A percentile compares a stretch with the other conserved stretches of the same genome.
Evolutionary conservation across 2,113 vertebrate genomes (phyloP).

Genomic region (Phrynosoma blainvillii): DNA sequence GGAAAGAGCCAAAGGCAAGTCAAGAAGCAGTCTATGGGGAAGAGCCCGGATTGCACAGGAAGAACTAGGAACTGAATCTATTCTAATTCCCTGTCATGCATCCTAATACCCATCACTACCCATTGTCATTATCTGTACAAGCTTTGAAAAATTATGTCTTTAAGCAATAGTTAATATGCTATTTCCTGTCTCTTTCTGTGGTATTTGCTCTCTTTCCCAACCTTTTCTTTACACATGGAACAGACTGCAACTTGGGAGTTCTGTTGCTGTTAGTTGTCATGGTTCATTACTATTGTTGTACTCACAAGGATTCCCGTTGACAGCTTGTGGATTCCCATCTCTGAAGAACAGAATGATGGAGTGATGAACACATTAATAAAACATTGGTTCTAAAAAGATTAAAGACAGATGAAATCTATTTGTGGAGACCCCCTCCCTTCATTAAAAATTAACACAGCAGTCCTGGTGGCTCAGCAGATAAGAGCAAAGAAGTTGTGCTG

Average conservation of each 20-base stretch:
- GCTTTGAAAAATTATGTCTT: not conserved
- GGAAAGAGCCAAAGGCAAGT: not conserved
- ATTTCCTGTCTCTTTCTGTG: not conserved
- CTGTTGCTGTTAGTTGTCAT: not conserved
- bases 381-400: conserved; percentile 44
- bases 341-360: conserved; percentile 42
- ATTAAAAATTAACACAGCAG: conserved; percentile 57
- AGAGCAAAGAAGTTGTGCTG: conserved; percentile 21
- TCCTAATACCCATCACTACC: not conserved
- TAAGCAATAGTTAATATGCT: not conserved
- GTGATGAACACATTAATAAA: conserved; percentile 53
- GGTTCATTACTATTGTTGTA: conserved; percentile 22
- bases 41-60: not conserved
- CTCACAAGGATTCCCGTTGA: conserved; percentile 40
- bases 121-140: not conserved
- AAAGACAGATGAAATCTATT: conserved; percentile 50
- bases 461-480: conserved; percentile 26
- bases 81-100: not conserved
- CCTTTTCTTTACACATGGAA: not conserved
- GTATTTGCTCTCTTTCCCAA: not conserved
- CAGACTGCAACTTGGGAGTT: not conserved
- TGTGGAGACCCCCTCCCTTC: conserved; percentile 30
- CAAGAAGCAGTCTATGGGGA: not conserved
- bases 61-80: not conserved
- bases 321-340: conserved; percentile 37